Conservation (phyloP, 2,113 vertebrate genomes). For the Rissa tridactyla region DNA sequence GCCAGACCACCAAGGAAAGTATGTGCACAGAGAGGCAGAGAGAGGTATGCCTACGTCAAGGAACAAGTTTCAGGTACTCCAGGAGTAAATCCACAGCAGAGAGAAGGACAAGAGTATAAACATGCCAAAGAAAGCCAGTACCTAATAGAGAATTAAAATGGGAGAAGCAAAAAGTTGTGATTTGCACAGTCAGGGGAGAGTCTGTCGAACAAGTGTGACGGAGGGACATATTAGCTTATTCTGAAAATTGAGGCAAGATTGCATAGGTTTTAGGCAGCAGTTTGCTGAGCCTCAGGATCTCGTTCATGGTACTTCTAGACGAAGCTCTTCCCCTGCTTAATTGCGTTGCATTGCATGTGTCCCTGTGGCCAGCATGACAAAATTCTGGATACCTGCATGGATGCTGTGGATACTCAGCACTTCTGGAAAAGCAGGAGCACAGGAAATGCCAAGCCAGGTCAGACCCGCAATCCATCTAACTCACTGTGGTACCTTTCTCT, state of each 20-base stretch:
- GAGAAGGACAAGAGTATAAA: background rate
- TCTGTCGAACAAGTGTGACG: background rate
- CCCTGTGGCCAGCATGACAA: background rate
- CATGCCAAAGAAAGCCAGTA: background rate
- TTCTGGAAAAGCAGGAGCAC: background rate
- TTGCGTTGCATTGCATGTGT: background rate
- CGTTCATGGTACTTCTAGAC: background rate
- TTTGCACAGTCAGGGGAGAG: background rate
- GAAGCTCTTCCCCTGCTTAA: background rate
- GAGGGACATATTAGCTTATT: background rate
- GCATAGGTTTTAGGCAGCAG: background rate
- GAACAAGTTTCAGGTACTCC: background rate
- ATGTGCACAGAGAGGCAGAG: background rate
- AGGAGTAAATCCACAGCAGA: background rate
- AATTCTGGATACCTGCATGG: background rate
- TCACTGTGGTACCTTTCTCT: background rate
- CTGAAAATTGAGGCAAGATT: background rate
- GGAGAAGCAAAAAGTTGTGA: background rate
- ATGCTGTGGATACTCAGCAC: background rate
- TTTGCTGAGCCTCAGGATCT: background rate
- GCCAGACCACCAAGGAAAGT: background rate
- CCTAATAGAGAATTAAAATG: background rate
- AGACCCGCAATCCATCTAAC: background rate
- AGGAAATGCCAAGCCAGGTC: background rate
- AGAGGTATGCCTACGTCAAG: background rate